Percentiles rank a stretch among this genome's conserved stretches.
These are phyloP conservation scores for Antitype chi DNA, from an alignment of 2,888 invertebrate species.

Conservation along the genomic window DNA sequence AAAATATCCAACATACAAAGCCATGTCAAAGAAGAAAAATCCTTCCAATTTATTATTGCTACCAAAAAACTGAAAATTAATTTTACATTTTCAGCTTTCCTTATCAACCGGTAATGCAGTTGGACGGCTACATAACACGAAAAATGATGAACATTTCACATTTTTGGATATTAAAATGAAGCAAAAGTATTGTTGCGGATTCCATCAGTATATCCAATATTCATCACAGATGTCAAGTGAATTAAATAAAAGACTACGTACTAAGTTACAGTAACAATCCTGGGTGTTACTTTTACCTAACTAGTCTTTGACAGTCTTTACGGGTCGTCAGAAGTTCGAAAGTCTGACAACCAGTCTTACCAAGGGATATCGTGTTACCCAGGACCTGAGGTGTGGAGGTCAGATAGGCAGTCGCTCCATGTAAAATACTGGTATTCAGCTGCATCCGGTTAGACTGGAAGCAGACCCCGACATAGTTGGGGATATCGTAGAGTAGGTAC, in stretches of 20 bases:
- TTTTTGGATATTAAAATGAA: slow-evolving; percentile 12
- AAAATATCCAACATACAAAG: background rate
- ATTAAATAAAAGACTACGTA: background rate
- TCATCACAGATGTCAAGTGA: background rate
- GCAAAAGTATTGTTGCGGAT: background rate
- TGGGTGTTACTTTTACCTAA: too few relatives aligned
- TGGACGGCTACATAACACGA: background rate
- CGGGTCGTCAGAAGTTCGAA: too few relatives aligned
- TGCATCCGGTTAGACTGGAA: too few relatives aligned
- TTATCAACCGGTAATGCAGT: slow-evolving; percentile 44
- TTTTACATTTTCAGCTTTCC: slow-evolving; percentile 17
- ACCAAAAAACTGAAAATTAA: slow-evolving; percentile 7
- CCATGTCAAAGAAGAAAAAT: background rate
- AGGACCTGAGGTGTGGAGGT: too few relatives aligned
- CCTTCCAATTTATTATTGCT: background rate
- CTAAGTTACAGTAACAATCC: too few relatives aligned
- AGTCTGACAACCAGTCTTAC: too few relatives aligned
- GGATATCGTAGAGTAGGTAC: too few relatives aligned
- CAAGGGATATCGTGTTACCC: too few relatives aligned
- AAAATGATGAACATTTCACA: slow-evolving; percentile 3
- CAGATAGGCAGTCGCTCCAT: too few relatives aligned
- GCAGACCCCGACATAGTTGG: too few relatives aligned
- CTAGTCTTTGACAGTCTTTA: too few relatives aligned
- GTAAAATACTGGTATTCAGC: too few relatives aligned
- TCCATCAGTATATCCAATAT: slow-evolving; percentile 8